Evolutionary conservation across 1,140 invertebrate genomes (phyloP).

Genomic region (Brachionus manjavacas): DNA sequence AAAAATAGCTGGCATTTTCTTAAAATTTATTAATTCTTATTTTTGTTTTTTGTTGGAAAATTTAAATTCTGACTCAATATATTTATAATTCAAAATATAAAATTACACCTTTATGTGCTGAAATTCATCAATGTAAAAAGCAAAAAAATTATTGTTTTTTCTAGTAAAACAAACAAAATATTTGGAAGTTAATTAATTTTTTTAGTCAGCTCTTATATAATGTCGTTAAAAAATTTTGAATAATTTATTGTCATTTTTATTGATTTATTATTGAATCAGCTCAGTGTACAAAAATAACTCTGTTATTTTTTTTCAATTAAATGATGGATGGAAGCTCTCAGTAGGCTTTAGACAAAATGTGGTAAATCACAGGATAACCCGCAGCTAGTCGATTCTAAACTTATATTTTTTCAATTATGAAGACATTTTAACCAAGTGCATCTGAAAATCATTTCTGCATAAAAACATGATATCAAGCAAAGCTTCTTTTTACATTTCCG

Average conservation of each 20-base stretch:
- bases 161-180: neutral
- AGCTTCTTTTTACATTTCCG: neutral
- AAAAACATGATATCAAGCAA: neutral
- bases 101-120: too few relatives aligned
- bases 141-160: neutral
- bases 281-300: neutral
- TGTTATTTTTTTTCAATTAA: neutral
- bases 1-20: too few relatives aligned
- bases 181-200: neutral
- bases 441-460: neutral
- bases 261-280: neutral
- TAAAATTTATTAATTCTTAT: too few relatives aligned
- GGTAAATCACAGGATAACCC: neutral
- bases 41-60: too few relatives aligned
- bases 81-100: too few relatives aligned
- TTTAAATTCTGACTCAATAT: too few relatives aligned
- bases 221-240: neutral
- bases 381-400: neutral
- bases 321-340: neutral
- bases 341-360: neutral
- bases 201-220: neutral
- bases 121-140: too few relatives aligned
- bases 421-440: neutral
- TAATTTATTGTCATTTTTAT: conserved; percentile 7
- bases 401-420: neutral